A percentile compares a stretch with the other conserved stretches of the same genome.
Conservation (phyloP, 2,113 vertebrate genomes). For the Hippoglossus stenolepis region DNA sequence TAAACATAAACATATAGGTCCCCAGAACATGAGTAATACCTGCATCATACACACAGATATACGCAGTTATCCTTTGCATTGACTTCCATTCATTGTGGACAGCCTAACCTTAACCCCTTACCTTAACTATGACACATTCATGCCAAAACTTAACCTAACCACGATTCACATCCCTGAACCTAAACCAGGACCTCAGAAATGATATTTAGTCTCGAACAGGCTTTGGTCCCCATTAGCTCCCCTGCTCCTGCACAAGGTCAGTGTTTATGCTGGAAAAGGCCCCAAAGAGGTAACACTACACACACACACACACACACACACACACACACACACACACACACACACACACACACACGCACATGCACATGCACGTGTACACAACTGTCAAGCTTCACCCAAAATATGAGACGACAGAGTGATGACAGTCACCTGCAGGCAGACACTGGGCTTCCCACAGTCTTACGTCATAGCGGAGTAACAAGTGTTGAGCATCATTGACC, state of each 20-base stretch:
- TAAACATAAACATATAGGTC: neutral
- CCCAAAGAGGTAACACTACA: neutral
- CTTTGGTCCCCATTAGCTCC: no score
- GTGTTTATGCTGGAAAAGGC: no score
- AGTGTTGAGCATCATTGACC: slow-evolving; percentile 17
- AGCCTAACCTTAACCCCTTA: no score
- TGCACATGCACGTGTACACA: neutral
- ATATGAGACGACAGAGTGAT: slow-evolving; percentile 65
- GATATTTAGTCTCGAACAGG: no score
- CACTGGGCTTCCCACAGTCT: slow-evolving; percentile 24
- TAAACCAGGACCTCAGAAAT: no score
- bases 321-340: no score
- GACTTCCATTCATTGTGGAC: no score
- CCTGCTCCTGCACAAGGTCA: no score
- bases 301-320: neutral
- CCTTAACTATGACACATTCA: no score
- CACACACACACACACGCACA: no score
- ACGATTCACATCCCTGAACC: no score
- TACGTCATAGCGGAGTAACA: slow-evolving; percentile 28
- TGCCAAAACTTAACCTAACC: no score
- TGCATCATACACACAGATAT: neutral
- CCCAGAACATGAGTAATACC: neutral
- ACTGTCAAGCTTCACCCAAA: slow-evolving; percentile 31
- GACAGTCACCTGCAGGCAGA: slow-evolving; percentile 55
- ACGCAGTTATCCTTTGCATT: neutral